These are phyloP conservation scores for Hirtodrosophila confusa DNA, from an alignment of 2,888 invertebrate species.

Conservation along the genomic window DNA sequence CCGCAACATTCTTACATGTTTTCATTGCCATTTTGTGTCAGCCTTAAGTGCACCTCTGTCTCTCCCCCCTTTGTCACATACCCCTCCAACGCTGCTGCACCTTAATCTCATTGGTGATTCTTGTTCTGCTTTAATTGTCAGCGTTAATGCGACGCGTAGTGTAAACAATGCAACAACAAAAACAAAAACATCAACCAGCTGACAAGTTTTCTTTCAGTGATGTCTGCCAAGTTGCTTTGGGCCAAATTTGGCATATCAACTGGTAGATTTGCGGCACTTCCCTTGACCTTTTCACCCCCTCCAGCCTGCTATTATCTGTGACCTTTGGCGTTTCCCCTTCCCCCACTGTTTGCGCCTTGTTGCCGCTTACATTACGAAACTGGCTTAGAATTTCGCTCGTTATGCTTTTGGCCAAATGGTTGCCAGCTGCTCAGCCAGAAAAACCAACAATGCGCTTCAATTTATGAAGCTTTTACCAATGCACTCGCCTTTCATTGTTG, in stretches of 20 bases:
- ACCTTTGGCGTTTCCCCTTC: constrained; percentile 7
- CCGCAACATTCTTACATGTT: not conserved
- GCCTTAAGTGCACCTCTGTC: constrained; percentile 32
- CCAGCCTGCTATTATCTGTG: constrained; percentile 6
- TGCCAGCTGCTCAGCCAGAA: constrained; percentile 3
- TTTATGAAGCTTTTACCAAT: constrained; percentile 32
- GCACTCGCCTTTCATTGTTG: constrained; percentile 5
- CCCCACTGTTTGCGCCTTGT: not conserved
- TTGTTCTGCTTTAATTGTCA: constrained; percentile 63
- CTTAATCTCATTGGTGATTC: constrained; percentile 48
- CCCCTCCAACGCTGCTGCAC: constrained; percentile 7
- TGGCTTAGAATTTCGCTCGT: constrained; percentile 19
- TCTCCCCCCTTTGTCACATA: not conserved
- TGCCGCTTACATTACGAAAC: constrained; percentile 11
- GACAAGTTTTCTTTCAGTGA: constrained; percentile 5
- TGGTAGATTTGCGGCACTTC: constrained; percentile 5
- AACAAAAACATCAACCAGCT: constrained; percentile 15
- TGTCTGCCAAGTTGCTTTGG: constrained; percentile 6
- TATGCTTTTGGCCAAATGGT: constrained; percentile 11
- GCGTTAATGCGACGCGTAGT: constrained; percentile 58
- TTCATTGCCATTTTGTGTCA: constrained; percentile 54
- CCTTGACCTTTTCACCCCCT: not conserved
- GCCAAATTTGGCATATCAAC: constrained; percentile 19
- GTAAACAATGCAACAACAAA: constrained; percentile 41
- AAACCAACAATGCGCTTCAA: constrained; percentile 18